Evolutionary conservation across 2,113 vertebrate genomes (phyloP).

Genomic region (Caretta caretta): DNA sequence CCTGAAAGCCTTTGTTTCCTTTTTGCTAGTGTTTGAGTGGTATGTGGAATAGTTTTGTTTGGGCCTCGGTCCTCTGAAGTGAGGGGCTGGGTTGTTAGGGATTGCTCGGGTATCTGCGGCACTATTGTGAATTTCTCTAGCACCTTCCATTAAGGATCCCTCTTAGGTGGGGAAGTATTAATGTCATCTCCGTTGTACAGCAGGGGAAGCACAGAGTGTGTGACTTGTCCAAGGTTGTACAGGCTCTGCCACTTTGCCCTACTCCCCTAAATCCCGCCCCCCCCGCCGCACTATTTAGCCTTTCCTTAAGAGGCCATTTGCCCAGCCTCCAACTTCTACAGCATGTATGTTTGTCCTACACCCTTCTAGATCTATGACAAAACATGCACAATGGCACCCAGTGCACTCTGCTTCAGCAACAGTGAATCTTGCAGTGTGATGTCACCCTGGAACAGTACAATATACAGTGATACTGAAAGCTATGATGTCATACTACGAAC

Average conservation of each 20-base stretch:
- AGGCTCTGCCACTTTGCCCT: not conserved
- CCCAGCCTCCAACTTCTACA: not conserved
- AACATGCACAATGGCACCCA: not conserved
- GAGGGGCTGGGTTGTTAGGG: not conserved
- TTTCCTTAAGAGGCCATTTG: not conserved
- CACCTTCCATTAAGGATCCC: not conserved
- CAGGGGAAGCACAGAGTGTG: not conserved
- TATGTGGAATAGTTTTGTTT: not conserved
- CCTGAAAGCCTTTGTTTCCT: not conserved
- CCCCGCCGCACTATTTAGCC: not conserved
- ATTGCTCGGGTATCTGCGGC: not conserved
- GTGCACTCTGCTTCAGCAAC: not conserved
- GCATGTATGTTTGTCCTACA: not conserved
- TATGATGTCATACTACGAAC: not conserved
- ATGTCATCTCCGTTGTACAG: not conserved
- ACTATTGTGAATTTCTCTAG: not conserved
- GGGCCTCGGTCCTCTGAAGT: not conserved
- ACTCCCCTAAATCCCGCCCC: not conserved
- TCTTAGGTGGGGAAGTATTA: not conserved
- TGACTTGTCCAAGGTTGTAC: not conserved
- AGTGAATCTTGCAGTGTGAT: not conserved
- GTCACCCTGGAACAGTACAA: fast-evolving
- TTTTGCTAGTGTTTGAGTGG: not conserved
- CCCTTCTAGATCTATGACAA: not conserved
- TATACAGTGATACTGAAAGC: not conserved